A percentile compares a stretch with the other conserved stretches of the same genome.
Conservation (phyloP, 2,888 invertebrate genomes). For the Chorisops tibialis region DNA sequence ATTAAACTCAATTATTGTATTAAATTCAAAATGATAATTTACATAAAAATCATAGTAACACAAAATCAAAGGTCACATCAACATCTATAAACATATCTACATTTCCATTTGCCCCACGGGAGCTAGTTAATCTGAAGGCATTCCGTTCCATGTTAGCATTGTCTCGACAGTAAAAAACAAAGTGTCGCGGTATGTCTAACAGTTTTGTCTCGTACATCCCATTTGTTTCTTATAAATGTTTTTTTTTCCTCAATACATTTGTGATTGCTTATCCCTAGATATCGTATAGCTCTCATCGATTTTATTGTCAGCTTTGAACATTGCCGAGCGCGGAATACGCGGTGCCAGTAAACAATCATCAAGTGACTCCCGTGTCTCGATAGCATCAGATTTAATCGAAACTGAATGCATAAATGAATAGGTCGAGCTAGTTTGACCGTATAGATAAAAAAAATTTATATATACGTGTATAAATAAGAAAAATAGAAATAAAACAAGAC, state of each 20-base stretch:
- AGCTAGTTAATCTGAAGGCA: slow-evolving; percentile 22
- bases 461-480: not conserved
- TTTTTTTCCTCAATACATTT: too few species aligned
- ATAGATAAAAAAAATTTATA: not conserved
- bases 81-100: not conserved
- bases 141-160: slow-evolving; percentile 16
- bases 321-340: not conserved
- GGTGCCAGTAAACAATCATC: not conserved
- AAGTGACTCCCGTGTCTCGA: not conserved
- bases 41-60: too few species aligned
- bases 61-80: too few species aligned
- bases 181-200: slow-evolving; percentile 27
- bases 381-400: not conserved
- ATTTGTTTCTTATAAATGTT: not conserved
- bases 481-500: not conserved
- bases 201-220: slow-evolving; percentile 1
- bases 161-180: slow-evolving; percentile 10
- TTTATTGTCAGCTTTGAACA: not conserved
- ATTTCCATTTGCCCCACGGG: slow-evolving; percentile 9
- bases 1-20: too few species aligned
- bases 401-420: too few species aligned
- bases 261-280: not conserved
- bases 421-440: not conserved
- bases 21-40: not conserved
- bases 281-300: too few species aligned